Base-by-base conservation (phyloP, 2,888 invertebrate genomes). In the Syritta pipiens region DNA sequence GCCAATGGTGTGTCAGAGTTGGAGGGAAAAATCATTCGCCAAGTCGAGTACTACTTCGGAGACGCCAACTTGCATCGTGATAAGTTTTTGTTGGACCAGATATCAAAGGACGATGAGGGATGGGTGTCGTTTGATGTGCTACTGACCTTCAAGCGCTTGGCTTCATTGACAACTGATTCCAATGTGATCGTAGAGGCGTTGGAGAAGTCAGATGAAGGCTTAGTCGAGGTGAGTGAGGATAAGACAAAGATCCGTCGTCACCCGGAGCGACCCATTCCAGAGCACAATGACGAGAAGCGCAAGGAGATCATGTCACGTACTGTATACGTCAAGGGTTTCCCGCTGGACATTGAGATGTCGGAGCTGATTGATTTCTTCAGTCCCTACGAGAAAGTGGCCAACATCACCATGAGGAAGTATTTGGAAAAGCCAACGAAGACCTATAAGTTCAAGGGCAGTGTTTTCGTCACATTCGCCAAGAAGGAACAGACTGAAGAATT, bases 41-140 rank as follows among this genome's bases (percentile, higher is more conserved):
- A 94, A 88, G 90, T 94, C 4, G 88, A 88, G 82, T 88, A 88
- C 67, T 89, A 88, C 32, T 96, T 95, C 90, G 97, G 99, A 51
- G 96, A 99, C 88, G 91, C 94, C 3, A 99, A 99, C 89, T 90
- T 99, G 55, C 93, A 94, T 0, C 92, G 95, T 72, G 99, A 99
- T 87, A 97, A 95, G 88, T 99, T 98, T 87, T 90, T 99, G n/a
- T 92, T 93, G 83, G 95, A 95, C 76, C 94, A 97, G 89, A 92
- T 95, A 0, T 93, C 93, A 83, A 90, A 95, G 81, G 95, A 97
- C 82, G 95, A 97, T 77, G 95, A 97, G 59, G 98, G 96, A 1
- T 97, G 99, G 99, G 92, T 99, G 14, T 92, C 96, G 0, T 87
- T 99, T 44, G 92, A 94, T 0, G 92, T 95, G 0, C 91, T 99